Evolutionary conservation across 2,113 vertebrate species (phyloP), one percentile per base, ranked within the genome.

Genomic region (Alaudala cheleensis): DNA sequence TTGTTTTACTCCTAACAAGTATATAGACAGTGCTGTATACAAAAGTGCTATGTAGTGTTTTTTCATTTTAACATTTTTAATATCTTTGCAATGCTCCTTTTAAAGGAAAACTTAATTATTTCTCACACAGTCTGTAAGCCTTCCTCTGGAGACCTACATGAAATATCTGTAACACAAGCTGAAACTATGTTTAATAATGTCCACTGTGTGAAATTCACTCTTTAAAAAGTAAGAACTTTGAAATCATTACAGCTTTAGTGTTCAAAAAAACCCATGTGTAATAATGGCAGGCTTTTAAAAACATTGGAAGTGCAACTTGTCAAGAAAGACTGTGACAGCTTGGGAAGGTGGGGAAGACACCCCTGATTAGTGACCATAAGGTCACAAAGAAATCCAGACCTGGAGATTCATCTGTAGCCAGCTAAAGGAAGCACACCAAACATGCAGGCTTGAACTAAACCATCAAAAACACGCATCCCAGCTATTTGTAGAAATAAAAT

Each of bases 61-160:
- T 92, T 79, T 69, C 49, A 65, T 45, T 78, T 53, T 14, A 95
- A 83, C 28, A 29, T 71, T 94, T 94, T 85, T 66, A 92, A 92
- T 91, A 58, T 77, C 62, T 87, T 88, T 77, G 19, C 45, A 72
- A 20, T 33, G 19, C n/a, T 91, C 26, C 54, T 72, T 14, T 62
- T 57, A 51, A 72, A 90, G n/a, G 29, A 85, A 94, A 93, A 86
- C 12, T 57, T 86, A 86, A 88, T 66, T 87, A 88, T 83, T 95
- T 89, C 62, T 92, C 51, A 66, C 24, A 37, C 24, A 92, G 39
- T 51, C 53, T 72, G 6, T 42, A 65, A 81, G 37, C 10, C 29
- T 81, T 89, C 50, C 72, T 81, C 93, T 62, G 58, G 77, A 88
- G 79, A 89, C 83, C 70, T 53, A 76, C 29, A 44, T 53, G 44